A percentile compares a stretch with the other conserved stretches of the same genome.
Conservation (phyloP, 2,113 vertebrate genomes). For the Microcebus griseorufus region DNA sequence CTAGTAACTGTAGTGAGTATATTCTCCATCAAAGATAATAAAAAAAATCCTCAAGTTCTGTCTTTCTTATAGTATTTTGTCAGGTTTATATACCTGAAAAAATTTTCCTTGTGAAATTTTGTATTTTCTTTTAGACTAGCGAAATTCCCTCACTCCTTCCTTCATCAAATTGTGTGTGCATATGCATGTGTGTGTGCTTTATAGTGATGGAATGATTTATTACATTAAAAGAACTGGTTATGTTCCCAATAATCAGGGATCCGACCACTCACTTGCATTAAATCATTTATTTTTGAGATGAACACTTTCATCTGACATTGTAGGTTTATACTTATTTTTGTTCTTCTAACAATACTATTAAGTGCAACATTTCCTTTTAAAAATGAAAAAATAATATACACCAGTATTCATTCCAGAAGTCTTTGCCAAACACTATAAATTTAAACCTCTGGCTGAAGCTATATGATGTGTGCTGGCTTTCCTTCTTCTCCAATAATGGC, state of each 20-base stretch:
- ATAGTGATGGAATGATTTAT: background rate
- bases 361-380: slow-evolving; percentile 22
- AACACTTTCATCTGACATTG: slow-evolving; percentile 6
- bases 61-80: slow-evolving; percentile 14
- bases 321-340: slow-evolving; percentile 48
- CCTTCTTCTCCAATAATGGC: slow-evolving; percentile 25
- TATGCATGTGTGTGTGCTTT: background rate
- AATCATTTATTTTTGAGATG: slow-evolving; percentile 49
- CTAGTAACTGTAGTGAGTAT: background rate
- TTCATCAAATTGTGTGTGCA: background rate
- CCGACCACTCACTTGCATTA: background rate
- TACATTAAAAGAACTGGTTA: background rate
- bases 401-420: slow-evolving; percentile 24
- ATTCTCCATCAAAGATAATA: background rate
- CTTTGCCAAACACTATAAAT: slow-evolving; percentile 29
- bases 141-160: background rate
- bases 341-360: slow-evolving; percentile 19
- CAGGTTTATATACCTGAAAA: background rate
- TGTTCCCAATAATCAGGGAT: background rate
- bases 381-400: slow-evolving; percentile 11
- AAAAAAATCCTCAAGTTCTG: background rate
- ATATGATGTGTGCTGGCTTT: background rate
- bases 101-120: background rate
- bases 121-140: background rate
- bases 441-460: slow-evolving; percentile 35